A percentile compares a stretch with the other conserved stretches of the same genome.
phyloP scores from a whole-genome alignment of 2,888 invertebrate genomes.

The Cephus runcator region DNA sequence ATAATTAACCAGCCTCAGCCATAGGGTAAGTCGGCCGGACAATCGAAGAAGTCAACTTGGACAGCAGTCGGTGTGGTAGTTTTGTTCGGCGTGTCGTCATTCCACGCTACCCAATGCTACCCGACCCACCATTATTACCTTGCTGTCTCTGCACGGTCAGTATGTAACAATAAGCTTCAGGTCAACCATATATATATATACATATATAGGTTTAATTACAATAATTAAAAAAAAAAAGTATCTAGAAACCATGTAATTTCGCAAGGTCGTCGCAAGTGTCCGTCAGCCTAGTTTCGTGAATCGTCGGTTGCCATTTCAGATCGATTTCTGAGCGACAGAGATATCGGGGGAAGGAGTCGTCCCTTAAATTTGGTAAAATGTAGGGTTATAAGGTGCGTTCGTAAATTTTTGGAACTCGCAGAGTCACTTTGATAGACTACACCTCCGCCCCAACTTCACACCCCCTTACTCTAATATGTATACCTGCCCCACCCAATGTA shows the following conservation, averaged over 20 bases:
- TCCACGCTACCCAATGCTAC: background rate
- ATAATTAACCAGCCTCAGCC: too few relatives aligned
- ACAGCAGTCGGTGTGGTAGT: too few relatives aligned
- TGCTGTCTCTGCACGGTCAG: background rate
- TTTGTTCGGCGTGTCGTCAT: background rate
- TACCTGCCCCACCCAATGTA: background rate
- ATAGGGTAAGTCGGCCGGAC: too few relatives aligned
- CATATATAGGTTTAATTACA: too few relatives aligned
- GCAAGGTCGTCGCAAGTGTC: slow-evolving; percentile 34
- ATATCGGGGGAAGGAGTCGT: background rate
- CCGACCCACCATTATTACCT: background rate
- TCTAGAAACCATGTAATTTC: slow-evolving; percentile 31
- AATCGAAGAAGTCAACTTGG: too few relatives aligned
- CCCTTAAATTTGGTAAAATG: background rate
- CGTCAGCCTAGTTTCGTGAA: slow-evolving; percentile 47
- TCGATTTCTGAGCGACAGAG: slow-evolving; percentile 27
- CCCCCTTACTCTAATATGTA: too few relatives aligned
- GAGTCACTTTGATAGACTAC: background rate
- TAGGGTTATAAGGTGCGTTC: background rate
- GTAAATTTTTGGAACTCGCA: background rate
- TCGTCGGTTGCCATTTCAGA: slow-evolving; percentile 46
- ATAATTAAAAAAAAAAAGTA: too few relatives aligned
- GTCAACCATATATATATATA: too few relatives aligned
- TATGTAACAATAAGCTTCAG: too few relatives aligned
- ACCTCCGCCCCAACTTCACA: background rate